Percentiles rank a stretch among this genome's conserved stretches.
Conservation (phyloP, 2,797 vertebrate genomes). For the Heteromormyrus szaboi region DNA sequence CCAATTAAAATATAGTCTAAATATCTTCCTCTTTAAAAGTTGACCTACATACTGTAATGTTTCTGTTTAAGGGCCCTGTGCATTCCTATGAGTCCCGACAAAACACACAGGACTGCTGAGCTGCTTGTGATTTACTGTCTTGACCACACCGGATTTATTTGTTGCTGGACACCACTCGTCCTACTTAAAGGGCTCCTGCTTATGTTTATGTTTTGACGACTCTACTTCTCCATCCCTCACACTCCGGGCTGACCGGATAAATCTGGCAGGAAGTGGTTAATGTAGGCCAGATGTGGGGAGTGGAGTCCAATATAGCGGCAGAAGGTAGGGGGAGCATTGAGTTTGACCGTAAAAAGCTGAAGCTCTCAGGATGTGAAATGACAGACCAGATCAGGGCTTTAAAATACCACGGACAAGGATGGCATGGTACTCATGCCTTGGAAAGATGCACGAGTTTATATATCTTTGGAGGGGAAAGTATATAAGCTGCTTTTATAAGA, state of each 20-base stretch:
- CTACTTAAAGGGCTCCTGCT: neutral
- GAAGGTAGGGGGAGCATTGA: neutral
- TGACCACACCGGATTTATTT: neutral
- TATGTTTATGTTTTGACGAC: conserved; percentile 6
- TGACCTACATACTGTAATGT: neutral
- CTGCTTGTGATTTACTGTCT: neutral
- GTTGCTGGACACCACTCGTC: neutral
- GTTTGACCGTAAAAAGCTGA: neutral
- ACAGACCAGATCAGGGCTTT: neutral
- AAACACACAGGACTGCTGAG: neutral
- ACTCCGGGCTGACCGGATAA: neutral
- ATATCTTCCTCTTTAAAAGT: neutral
- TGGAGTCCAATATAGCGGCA: neutral
- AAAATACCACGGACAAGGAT: neutral
- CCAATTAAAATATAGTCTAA: neutral
- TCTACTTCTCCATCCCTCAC: neutral
- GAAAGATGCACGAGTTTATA: neutral
- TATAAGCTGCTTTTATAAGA: neutral
- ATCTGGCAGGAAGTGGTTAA: conserved; percentile 19
- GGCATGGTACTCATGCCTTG: neutral
- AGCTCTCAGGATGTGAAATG: neutral
- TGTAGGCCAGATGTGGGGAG: conserved; percentile 12
- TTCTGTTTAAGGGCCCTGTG: neutral
- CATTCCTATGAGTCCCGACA: neutral
- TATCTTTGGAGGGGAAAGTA: neutral